Evolutionary conservation across 2,797 vertebrate species (phyloP).

Genomic region (Sebastes cheni): DNA sequence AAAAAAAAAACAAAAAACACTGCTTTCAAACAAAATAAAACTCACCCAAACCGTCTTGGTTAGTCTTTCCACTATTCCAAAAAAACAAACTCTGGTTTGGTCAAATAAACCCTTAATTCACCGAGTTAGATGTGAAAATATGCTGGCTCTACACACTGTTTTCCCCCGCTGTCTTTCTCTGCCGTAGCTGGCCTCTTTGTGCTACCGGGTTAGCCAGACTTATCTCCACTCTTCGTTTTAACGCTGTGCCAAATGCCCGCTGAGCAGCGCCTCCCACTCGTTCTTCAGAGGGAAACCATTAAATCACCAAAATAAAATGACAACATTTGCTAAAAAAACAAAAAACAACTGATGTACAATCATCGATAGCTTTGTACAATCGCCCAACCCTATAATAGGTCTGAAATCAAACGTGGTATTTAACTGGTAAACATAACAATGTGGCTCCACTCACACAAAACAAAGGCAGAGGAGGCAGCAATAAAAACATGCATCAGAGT

Average conservation of each 20-base stretch:
- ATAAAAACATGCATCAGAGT: slow-evolving; percentile 12
- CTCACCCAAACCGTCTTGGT: background rate
- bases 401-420: slow-evolving; percentile 43
- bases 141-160: background rate
- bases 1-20: background rate
- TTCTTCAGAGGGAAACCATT: background rate
- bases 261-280: background rate
- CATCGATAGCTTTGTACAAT: background rate
- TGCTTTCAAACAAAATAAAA: background rate
- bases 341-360: background rate
- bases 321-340: background rate
- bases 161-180: background rate
- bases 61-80: background rate
- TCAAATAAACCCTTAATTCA: background rate
- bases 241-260: background rate
- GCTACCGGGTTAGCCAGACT: background rate
- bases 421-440: slow-evolving; percentile 36
- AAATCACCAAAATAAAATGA: background rate
- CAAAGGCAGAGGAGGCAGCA: background rate
- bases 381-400: background rate
- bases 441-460: slow-evolving; percentile 5
- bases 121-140: background rate
- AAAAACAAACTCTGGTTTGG: background rate
- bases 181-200: background rate
- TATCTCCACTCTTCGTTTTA: background rate